Percentiles rank a stretch among this genome's conserved stretches.
Conservation (phyloP, 2,888 invertebrate species). For the Tortrix viridana region DNA sequence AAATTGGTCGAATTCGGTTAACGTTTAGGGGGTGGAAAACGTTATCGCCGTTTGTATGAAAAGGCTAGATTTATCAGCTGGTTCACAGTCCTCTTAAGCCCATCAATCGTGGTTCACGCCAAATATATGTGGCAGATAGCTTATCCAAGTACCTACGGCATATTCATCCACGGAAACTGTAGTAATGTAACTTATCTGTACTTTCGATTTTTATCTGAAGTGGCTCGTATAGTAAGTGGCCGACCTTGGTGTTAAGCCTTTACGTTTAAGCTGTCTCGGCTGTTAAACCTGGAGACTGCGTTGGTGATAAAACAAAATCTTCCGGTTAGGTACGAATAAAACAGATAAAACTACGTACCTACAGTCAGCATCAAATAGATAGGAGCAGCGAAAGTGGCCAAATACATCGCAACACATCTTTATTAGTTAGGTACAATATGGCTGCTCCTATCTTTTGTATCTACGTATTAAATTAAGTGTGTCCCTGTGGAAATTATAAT, state of each 20-base stretch:
- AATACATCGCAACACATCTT: no score
- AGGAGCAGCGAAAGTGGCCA: no score
- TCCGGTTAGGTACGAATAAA: background rate
- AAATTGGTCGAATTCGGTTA: no score
- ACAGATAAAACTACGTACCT: conserved; percentile 10
- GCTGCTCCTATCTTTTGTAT: no score
- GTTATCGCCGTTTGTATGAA: no score
- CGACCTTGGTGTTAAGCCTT: conserved; percentile 8
- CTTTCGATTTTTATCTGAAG: conserved; percentile 19
- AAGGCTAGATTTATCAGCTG: no score
- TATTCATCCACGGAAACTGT: background rate
- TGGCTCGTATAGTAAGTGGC: conserved; percentile 6
- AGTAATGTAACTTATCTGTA: background rate
- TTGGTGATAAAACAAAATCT: background rate
- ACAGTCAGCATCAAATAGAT: no score
- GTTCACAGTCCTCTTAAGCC: no score
- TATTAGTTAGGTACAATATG: no score
- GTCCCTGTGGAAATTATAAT: no score
- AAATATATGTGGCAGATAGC: conserved; percentile 2
- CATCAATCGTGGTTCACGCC: background rate
- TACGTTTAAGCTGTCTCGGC: conserved; percentile 4
- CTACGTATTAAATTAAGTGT: no score
- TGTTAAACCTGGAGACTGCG: conserved; percentile 13
- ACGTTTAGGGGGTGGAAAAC: no score
- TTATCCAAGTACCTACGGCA: background rate